These are phyloP conservation scores for Bactericera cockerelli DNA, from an alignment of 1,140 invertebrate species.

Conservation along the genomic window DNA sequence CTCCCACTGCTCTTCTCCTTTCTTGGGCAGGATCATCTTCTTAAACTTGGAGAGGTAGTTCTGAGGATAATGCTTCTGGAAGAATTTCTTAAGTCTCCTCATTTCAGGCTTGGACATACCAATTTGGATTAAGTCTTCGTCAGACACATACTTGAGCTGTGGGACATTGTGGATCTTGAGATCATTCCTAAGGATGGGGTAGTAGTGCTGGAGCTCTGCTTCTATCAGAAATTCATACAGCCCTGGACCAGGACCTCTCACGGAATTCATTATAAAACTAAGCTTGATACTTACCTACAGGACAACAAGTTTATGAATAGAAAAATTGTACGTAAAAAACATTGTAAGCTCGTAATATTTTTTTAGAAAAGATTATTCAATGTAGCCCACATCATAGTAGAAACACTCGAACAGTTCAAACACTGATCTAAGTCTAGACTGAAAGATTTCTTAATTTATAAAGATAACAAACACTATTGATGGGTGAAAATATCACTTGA, in stretches of 20 bases:
- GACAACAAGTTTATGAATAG: too few relatives aligned
- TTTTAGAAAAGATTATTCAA: too few relatives aligned
- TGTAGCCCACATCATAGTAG: too few relatives aligned
- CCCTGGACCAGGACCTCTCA: constrained; percentile 43
- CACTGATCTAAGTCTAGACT: too few relatives aligned
- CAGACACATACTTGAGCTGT: constrained; percentile 91
- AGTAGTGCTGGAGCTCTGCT: constrained; percentile 80
- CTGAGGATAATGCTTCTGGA: constrained; percentile 82
- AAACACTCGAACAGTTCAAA: too few relatives aligned
- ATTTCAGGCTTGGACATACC: constrained; percentile 94
- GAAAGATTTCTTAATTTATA: too few relatives aligned
- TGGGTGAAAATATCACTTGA: too few relatives aligned
- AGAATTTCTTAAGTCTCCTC: constrained; percentile 79
- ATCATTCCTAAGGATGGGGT: constrained; percentile 47
- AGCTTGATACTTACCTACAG: too few relatives aligned
- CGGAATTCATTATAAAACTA: too few relatives aligned
- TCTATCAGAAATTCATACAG: constrained; percentile 81
- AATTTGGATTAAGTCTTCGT: constrained; percentile 77
- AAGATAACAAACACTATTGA: too few relatives aligned
- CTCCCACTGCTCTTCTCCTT: constrained; percentile 28
- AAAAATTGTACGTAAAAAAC: too few relatives aligned
- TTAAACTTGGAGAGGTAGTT: constrained; percentile 85
- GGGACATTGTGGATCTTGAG: constrained; percentile 64
- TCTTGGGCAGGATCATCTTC: constrained; percentile 35
- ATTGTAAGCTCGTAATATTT: too few relatives aligned